A percentile compares a stretch with the other conserved stretches of the same genome.
phyloP scores from a whole-genome alignment of 2,888 invertebrate species.

The Ischnura elegans region DNA sequence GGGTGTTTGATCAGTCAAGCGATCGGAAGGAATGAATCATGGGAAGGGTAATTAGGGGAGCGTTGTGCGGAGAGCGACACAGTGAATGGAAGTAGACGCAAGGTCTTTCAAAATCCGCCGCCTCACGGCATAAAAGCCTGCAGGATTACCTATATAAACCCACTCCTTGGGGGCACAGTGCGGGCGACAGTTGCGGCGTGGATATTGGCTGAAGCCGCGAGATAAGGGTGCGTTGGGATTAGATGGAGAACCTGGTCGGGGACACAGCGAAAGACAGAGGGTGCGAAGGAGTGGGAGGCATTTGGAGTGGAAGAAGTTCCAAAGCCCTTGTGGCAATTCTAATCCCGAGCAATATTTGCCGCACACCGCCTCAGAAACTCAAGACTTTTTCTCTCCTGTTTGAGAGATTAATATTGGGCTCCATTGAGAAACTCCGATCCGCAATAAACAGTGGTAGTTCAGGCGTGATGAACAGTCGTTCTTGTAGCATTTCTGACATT shows the following conservation, averaged over 20 bases:
- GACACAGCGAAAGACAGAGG: not conserved
- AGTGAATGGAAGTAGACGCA: not conserved
- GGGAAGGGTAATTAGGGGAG: slow-evolving; percentile 31
- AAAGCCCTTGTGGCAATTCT: not conserved
- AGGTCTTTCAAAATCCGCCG: not conserved
- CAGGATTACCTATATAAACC: not conserved
- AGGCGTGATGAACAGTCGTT: too few species aligned
- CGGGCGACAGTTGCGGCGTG: not conserved
- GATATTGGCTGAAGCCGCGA: slow-evolving; percentile 21
- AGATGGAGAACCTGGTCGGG: not conserved
- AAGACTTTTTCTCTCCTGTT: not conserved
- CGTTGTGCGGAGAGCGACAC: not conserved
- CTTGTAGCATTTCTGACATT: too few species aligned
- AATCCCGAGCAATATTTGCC: not conserved
- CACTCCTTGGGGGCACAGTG: too few species aligned
- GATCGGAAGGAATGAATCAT: slow-evolving; percentile 38
- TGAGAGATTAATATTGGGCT: not conserved
- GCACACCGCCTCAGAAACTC: not conserved
- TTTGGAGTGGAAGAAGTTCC: not conserved
- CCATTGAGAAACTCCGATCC: not conserved
- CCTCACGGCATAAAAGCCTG: slow-evolving; percentile 17
- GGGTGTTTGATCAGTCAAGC: slow-evolving; percentile 38
- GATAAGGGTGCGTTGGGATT: slow-evolving; percentile 4
- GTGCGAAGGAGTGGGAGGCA: not conserved
- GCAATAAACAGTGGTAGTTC: too few species aligned